Evolutionary conservation across 2,797 vertebrate species (phyloP), one percentile per base, ranked within the genome.

Genomic region (Schizopygopsis malacanthus): DNA sequence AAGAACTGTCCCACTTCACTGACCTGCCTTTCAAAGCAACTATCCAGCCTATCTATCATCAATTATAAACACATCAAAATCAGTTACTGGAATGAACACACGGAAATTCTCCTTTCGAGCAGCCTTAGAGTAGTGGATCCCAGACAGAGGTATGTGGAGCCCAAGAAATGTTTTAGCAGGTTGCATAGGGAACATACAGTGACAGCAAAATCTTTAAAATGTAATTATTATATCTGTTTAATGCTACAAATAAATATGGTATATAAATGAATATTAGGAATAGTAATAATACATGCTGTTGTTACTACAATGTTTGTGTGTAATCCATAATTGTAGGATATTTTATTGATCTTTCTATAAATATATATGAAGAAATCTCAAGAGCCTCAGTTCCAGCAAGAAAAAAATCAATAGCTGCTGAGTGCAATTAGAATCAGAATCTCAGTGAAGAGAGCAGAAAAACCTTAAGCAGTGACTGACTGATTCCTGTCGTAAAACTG

Each of bases 21-120:
- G 84, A 76, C 63, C 71, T 75, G 67, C 73, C 79, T 88, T 70
- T 81, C 70, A 56, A 61, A 63, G 63, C 43, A 71, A 69, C 61
- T 52, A 33, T 56, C 18, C 59, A 84, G 78, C 37, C 85, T 84
- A 75, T 75, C 85, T 84, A 75, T 75, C 37, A 63, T 84, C 56
- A 77, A 52, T 41, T 86, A 79, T 13, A 73, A 79, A 79, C 82
- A 81, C 79, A 85, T 59, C 9, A 81, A 52, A 79, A 41, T 22
- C 70, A 76, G 71, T 45, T 77, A 75, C 77, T 81, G 18, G 54
- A 84, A 85, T 65, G 20, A 81, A 43, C 56, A 86, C 41, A 77
- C 33, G 37, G 37, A 45, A 69, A 72, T 16, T 69, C 15, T 67
- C 33, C 28, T 75, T 45, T 12, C 11, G 4, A 25, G 79, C 33